Evolutionary conservation across 1,140 invertebrate genomes (phyloP), one percentile per base, ranked within the genome.

Genomic region (Zaprionus nigranus): DNA sequence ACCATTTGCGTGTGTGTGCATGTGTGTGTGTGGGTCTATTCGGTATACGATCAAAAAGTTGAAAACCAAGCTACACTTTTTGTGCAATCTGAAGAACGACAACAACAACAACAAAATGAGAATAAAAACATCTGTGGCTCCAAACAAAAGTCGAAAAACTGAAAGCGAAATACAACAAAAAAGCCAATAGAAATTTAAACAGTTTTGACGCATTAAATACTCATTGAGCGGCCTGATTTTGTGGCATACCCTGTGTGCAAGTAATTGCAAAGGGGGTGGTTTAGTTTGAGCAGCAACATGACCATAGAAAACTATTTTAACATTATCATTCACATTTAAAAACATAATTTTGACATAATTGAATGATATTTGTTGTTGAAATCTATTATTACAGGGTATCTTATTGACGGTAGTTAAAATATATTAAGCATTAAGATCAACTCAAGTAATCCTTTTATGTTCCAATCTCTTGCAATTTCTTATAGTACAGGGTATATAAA

Each of bases 201-300:
- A 90, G 86, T 90, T 90, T 90, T 90, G 86, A 85, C 82, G 79
- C 81, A 90, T 90, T 90, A 90, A 90, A 90, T 90, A 70, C 82
- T 85, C 85, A 90, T 88, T 88, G 81, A 56, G 65, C 71, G 57
- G 75, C 43, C 46, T 43, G 28, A 56, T 34, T 30, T 61, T 17
- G 49, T 15, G 2, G 26, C 15, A 59, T 68, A 66, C 63, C 34
- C 58, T 61, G 49, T 59, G n/a, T 20, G 30, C 3, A 34, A 0
- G 9, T 34, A 11, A 34, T 34, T 34, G 30, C 30, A 34, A 34
- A 34, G 0, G 9, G 9, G 30, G 30, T 30, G 30, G 30, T 0
- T 11, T 34, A 11, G 2, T 11, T 30, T 30, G 0, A 30, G 30
- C 26, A 24, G 24, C n/a, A n/a, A n/a, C n/a, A n/a, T n/a, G n/a